Base-by-base conservation (phyloP, 2,113 vertebrate species). In the Ptyas mucosa region DNA sequence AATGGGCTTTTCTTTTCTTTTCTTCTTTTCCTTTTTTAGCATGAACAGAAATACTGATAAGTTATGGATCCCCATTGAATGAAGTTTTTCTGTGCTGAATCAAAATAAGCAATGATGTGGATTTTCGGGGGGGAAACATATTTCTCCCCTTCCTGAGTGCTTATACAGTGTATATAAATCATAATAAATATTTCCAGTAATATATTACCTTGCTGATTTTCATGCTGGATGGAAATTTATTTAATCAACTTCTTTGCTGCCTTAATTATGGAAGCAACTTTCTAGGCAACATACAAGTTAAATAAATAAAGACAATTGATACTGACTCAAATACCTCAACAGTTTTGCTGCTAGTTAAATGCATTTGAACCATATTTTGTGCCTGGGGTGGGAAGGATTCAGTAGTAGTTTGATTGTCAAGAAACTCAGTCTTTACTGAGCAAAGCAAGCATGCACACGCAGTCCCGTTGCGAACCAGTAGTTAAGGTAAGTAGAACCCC, bases 391-490 rank as follows among this genome's bases (percentile, higher is more conserved):
- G 21, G 46, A 51, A 51, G 24, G 8, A 29, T 87, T 24, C 85
- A 51, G 26, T 51, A 87, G 26, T 5, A 23, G 49, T 87, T 29
- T 86, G 9, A 86, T 26, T 51, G 11, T 87, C 23, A 87, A 51
- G 12, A 87, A 87, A 51, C 14, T 85, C 23, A 87, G 26, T 8
- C 23, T 6, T 51, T 26, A 87, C 46, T 87, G 43, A 46, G 43
- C 43, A 0, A 46, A 46, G 43, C 3, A 46, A 46, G 3, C 43
- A 0, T 46, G 43, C 43, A 0, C 4, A 3, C 43, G 0, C 4
- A 4, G 3, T 46, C 43, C 43, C 43, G 5, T 46, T 46, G 4
- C 43, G 4, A 46, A 46, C 43, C 43, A 4, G 43, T 46, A 46
- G 43, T 46, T 4, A 46, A 46, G 43, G 43, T 46, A 46, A 46